Evolutionary conservation across 1,140 invertebrate species (phyloP).

Genomic region (Brachystomella parvula): DNA sequence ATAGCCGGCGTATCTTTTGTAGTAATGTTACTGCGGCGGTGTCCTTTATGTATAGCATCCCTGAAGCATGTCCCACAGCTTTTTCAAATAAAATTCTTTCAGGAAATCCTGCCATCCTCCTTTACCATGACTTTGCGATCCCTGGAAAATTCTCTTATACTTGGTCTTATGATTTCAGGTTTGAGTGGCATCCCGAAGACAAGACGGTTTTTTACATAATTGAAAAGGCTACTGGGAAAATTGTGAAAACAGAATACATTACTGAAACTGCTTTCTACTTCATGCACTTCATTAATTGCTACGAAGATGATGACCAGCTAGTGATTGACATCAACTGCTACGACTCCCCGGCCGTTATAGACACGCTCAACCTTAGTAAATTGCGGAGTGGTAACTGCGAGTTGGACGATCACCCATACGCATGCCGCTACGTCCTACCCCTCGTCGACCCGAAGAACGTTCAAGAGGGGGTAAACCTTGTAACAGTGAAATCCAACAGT

Average conservation of each 20-base stretch:
- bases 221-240: conserved; percentile 30
- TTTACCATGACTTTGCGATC: too few relatives aligned
- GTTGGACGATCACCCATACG: conserved; percentile 17
- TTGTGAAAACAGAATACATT: conserved; percentile 22
- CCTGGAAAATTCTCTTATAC: too few relatives aligned
- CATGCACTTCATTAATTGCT: conserved; percentile 38
- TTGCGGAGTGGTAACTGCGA: conserved; percentile 39
- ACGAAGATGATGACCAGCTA: conserved; percentile 45
- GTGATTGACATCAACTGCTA: conserved; percentile 12
- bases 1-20: too few relatives aligned
- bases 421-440: conserved; percentile 24
- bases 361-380: not conserved
- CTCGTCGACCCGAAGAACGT: not conserved
- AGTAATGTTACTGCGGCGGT: too few relatives aligned
- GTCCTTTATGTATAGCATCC: too few relatives aligned
- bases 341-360: conserved; percentile 28
- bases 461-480: conserved; percentile 10
- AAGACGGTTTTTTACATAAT: conserved; percentile 29
- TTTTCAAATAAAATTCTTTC: too few relatives aligned
- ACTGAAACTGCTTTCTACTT: conserved; percentile 18
- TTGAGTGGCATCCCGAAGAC: conserved; percentile 26
- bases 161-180: too few relatives aligned
- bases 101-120: too few relatives aligned
- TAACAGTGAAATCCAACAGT: not conserved
- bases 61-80: too few relatives aligned